These are phyloP conservation scores for Coelinius sp. DNA, from an alignment of 2,888 invertebrate species.

Conservation along the genomic window DNA sequence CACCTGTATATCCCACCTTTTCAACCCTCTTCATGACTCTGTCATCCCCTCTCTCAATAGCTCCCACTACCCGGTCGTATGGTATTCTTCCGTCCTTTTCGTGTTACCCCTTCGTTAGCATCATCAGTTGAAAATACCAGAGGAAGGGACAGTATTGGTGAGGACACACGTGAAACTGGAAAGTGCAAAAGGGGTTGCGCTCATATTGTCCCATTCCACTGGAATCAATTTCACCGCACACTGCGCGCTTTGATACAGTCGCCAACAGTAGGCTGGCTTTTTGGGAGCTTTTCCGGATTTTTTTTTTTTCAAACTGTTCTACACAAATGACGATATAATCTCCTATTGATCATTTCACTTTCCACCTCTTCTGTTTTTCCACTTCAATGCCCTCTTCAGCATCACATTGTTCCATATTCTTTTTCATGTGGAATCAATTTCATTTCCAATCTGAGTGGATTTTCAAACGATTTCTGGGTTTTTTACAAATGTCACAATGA, in stretches of 20 bases:
- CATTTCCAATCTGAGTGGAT: constrained; percentile 18
- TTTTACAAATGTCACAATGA: not conserved
- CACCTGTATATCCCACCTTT: constrained; percentile 45
- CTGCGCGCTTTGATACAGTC: constrained; percentile 32
- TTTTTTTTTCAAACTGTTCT: constrained; percentile 66
- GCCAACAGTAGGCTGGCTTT: constrained; percentile 55
- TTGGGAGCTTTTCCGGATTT: constrained; percentile 66
- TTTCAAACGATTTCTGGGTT: too few species aligned
- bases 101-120: constrained; percentile 36
- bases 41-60: constrained; percentile 48
- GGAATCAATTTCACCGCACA: constrained; percentile 38
- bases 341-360: constrained; percentile 65
- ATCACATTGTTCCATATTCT: not conserved
- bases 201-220: constrained; percentile 20
- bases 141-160: constrained; percentile 19
- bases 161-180: constrained; percentile 1
- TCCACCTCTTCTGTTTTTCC: constrained; percentile 15
- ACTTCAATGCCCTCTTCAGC: not conserved
- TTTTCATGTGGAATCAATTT: not conserved
- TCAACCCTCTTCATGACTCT: constrained; percentile 26
- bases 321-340: constrained; percentile 68
- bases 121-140: constrained; percentile 14
- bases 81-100: constrained; percentile 51
- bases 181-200: not conserved
- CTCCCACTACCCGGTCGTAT: constrained; percentile 47